Percentiles rank a stretch among this genome's conserved stretches.
Conservation (phyloP, 2,113 vertebrate species). For the Peucedramus taeniatus region DNA sequence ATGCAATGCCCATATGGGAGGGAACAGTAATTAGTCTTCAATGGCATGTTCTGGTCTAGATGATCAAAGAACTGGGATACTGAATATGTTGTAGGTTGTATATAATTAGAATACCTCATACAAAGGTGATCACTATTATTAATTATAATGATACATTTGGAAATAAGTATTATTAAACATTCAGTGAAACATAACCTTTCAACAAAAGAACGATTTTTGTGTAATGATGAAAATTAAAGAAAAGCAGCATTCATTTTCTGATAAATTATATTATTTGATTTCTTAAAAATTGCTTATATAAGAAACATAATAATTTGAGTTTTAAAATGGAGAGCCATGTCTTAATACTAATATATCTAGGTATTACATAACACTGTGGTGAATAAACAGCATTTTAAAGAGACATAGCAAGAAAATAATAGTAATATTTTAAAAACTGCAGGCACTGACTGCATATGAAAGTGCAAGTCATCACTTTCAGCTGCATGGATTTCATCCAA, state of each 20-base stretch:
- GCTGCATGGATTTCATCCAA: not conserved
- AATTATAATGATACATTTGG: not conserved
- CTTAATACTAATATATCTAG: not conserved
- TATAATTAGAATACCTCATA: not conserved
- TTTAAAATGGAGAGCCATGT: not conserved
- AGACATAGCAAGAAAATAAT: not conserved
- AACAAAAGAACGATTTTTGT: not conserved
- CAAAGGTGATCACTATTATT: not conserved
- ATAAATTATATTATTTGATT: not conserved
- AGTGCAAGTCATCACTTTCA: not conserved
- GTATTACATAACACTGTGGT: not conserved
- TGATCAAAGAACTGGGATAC: not conserved
- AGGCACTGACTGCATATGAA: not conserved
- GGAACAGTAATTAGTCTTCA: not conserved
- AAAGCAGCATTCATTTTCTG: not conserved
- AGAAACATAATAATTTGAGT: not conserved
- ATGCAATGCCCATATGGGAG: not conserved
- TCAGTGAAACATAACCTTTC: not conserved
- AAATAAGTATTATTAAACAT: not conserved
- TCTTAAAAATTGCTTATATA: not conserved
- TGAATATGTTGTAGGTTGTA: not conserved
- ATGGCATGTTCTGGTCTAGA: not conserved
- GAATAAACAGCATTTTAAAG: not conserved
- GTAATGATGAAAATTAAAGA: not conserved
- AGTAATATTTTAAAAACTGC: not conserved